A percentile compares a stretch with the other conserved stretches of the same genome.
Evolutionary conservation across 2,113 vertebrate species (phyloP).

Genomic region (Dipodomys stephensi): DNA sequence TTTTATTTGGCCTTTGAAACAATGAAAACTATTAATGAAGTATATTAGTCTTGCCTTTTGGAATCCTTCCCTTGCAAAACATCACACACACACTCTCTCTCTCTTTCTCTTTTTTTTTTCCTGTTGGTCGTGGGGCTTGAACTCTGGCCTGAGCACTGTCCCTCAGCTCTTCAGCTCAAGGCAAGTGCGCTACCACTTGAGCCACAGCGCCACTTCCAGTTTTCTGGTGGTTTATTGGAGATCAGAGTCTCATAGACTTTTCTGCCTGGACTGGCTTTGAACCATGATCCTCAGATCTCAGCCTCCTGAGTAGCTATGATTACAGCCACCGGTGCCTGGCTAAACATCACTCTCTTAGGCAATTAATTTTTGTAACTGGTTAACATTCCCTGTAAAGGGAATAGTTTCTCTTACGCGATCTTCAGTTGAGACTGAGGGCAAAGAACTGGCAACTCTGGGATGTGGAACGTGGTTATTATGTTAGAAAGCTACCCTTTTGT

Average conservation of each 20-base stretch:
- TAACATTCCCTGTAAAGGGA: not conserved
- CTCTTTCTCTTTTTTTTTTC: no score
- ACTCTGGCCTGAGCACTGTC: no score
- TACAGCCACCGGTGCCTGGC: not conserved
- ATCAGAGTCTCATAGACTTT: no score
- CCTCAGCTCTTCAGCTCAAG: no score
- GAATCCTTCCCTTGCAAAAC: not conserved
- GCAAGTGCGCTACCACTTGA: no score
- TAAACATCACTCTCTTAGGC: not conserved
- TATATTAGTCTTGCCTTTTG: not conserved
- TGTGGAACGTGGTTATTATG: not conserved
- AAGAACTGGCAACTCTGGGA: not conserved
- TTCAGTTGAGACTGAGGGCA: not conserved
- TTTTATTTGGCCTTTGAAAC: slow-evolving; percentile 5
- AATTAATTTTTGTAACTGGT: not conserved
- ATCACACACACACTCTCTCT: not conserved
- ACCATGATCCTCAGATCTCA: no score
- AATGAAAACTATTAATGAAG: not conserved
- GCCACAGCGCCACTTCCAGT: no score
- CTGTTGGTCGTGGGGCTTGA: no score
- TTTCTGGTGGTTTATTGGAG: no score
- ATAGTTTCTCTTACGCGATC: not conserved
- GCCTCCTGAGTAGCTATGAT: no score
- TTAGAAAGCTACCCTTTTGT: not conserved
- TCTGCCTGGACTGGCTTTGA: no score